A percentile compares a stretch with the other conserved stretches of the same genome.
phyloP scores from a whole-genome alignment of 2,797 vertebrate species.

The Picus viridis region DNA sequence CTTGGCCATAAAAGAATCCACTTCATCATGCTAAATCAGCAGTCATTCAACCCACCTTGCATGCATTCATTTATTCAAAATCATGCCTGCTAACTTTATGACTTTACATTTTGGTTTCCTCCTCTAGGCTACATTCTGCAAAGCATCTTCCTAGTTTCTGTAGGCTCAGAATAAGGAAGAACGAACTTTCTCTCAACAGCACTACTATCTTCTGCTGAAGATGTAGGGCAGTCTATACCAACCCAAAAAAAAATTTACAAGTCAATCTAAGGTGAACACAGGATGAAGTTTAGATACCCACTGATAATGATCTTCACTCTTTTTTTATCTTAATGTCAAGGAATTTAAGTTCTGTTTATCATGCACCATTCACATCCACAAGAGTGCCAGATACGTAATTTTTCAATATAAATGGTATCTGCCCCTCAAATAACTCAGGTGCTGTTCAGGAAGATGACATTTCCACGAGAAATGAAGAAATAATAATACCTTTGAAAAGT shows the following conservation, averaged over 20 bases:
- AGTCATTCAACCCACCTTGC: neutral
- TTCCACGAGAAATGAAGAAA: neutral
- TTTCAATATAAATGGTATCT: neutral
- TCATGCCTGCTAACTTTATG: neutral
- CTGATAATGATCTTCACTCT: neutral
- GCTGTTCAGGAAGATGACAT: neutral
- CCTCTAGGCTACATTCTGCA: neutral
- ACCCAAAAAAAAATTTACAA: neutral
- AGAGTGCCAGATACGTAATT: neutral
- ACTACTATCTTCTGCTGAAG: neutral
- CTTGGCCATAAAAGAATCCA: neutral
- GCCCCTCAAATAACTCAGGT: neutral
- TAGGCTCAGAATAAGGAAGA: neutral
- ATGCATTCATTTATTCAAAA: neutral
- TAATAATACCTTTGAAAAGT: neutral
- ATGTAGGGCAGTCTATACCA: neutral
- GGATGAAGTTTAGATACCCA: neutral
- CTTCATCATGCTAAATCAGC: neutral
- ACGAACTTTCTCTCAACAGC: neutral
- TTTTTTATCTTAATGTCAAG: neutral
- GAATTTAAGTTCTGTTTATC: neutral
- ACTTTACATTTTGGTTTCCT: neutral
- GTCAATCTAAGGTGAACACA: neutral
- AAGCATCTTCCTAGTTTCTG: neutral
- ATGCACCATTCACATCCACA: neutral